Conservation (phyloP, 2,113 vertebrate species). For the Tragelaphus buxtoni region DNA sequence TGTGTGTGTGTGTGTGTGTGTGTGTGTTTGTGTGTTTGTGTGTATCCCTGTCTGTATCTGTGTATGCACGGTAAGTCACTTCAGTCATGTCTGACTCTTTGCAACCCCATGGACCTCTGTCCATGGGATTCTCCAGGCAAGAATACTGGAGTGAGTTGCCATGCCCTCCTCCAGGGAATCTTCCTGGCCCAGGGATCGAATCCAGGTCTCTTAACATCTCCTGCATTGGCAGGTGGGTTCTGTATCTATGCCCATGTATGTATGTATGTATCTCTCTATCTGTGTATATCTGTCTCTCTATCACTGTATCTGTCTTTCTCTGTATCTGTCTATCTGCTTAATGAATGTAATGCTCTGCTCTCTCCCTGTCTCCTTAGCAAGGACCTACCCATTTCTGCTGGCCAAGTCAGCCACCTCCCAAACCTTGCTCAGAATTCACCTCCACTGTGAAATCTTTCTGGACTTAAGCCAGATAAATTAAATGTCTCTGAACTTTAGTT, state of each 20-base stretch:
- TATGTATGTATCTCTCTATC: not conserved
- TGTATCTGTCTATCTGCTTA: not conserved
- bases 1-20: not conserved
- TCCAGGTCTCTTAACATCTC: not conserved
- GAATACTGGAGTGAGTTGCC: not conserved
- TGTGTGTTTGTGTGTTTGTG: not conserved
- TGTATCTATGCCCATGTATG: not conserved
- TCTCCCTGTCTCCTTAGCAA: not conserved
- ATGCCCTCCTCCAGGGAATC: not conserved
- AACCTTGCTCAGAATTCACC: not conserved
- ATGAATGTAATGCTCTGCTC: not conserved
- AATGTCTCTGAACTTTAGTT: not conserved
- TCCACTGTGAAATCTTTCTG: not conserved
- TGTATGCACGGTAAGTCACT: not conserved
- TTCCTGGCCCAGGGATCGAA: not conserved
- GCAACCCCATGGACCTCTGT: not conserved
- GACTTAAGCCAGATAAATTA: not conserved
- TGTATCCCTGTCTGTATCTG: not conserved
- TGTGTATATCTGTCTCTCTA: not conserved
- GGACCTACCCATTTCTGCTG: not conserved
- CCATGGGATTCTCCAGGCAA: not conserved
- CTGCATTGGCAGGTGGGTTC: not conserved
- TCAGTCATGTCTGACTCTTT: not conserved
- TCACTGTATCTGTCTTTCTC: not conserved
- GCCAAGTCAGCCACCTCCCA: not conserved